Conservation (phyloP, 2,888 invertebrate species). For the Ophion ventricosus region DNA sequence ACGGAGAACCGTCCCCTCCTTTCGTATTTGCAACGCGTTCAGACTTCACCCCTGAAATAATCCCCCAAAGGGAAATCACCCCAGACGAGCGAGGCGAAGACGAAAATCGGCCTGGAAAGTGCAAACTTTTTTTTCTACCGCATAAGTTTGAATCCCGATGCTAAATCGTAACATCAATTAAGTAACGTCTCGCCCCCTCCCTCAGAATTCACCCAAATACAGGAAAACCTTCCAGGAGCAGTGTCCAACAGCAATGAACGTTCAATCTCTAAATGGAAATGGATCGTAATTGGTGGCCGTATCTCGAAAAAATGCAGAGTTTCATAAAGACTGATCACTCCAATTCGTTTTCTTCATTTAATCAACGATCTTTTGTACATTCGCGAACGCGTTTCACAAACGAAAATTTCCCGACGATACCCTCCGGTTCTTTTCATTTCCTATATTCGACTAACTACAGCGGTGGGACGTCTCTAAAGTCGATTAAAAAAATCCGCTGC, state of each 20-base stretch:
- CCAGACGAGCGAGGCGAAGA: not conserved
- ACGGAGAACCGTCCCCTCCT: not conserved
- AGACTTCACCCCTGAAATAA: not conserved
- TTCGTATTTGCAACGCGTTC: constrained; percentile 1
- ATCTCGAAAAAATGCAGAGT: not conserved
- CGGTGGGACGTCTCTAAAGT: not conserved
- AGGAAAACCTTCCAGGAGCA: no score
- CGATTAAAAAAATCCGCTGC: not conserved
- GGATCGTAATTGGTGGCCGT: not conserved
- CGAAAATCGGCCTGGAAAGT: not conserved
- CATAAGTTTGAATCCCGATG: not conserved
- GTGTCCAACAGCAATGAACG: no score
- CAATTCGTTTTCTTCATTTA: not conserved
- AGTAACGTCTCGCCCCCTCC: not conserved
- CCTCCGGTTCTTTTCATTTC: not conserved
- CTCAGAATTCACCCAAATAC: not conserved
- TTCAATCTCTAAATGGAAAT: no score
- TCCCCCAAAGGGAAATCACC: constrained; percentile 13
- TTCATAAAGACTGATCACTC: not conserved
- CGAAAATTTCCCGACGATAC: not conserved
- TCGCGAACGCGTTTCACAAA: not conserved
- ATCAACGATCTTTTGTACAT: not conserved
- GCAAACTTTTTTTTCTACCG: not conserved
- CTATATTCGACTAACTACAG: not conserved
- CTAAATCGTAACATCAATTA: not conserved